Evolutionary conservation across 1,140 invertebrate species (phyloP).

Genomic region (Potamilus streckersoni): DNA sequence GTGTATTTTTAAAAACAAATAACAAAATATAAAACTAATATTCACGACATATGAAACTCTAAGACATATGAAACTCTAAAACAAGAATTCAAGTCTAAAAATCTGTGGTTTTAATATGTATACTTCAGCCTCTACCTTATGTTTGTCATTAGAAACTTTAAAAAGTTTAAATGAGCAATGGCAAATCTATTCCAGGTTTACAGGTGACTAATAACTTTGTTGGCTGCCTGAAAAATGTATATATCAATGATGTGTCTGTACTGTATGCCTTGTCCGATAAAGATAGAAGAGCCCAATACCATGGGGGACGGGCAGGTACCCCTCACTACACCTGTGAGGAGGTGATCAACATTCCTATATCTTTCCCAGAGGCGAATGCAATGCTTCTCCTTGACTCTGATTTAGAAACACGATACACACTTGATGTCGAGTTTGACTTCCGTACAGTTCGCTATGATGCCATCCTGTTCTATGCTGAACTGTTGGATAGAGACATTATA

Average conservation of each 20-base stretch:
- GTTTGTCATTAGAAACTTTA: too few species aligned
- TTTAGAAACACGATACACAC: conserved; percentile 74
- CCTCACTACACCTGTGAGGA: conserved; percentile 86
- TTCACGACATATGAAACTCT: too few species aligned
- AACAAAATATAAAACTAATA: too few species aligned
- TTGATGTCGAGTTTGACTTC: conserved; percentile 88
- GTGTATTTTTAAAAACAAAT: too few species aligned
- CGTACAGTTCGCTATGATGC: conserved; percentile 86
- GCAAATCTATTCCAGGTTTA: conserved; percentile 62
- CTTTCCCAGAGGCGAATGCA: conserved; percentile 84
- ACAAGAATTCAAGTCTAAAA: too few species aligned
- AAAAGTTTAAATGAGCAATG: neutral
- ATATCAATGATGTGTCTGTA: conserved; percentile 91
- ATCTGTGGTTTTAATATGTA: too few species aligned
- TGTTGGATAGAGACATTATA: conserved; percentile 66
- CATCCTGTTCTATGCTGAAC: conserved; percentile 85
- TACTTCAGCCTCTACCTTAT: too few species aligned
- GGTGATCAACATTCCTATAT: conserved; percentile 89
- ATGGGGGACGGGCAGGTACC: conserved; percentile 76
- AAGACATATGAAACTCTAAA: too few species aligned
- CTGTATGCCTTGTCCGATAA: conserved; percentile 80
- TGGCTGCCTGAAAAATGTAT: conserved; percentile 90
- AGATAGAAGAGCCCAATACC: conserved; percentile 75
- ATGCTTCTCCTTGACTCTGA: conserved; percentile 71
- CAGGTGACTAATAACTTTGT: conserved; percentile 74